Evolutionary conservation across 2,113 vertebrate species (phyloP).

Genomic region (Sander vitreus): DNA sequence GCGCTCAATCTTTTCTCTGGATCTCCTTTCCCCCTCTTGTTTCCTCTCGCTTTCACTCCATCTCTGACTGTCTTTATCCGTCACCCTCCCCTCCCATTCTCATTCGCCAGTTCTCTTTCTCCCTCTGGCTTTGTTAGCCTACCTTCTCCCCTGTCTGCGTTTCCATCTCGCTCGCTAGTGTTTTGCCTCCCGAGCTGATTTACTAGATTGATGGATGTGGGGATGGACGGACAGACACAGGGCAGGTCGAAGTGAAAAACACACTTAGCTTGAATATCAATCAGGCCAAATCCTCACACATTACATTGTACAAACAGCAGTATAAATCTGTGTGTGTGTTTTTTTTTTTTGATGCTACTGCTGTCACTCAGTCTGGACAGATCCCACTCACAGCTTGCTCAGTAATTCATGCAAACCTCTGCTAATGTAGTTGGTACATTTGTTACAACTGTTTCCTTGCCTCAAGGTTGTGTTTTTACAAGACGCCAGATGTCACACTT

Average conservation of each 20-base stretch:
- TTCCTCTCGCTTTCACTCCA: neutral
- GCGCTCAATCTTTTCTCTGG: slow-evolving; percentile 35
- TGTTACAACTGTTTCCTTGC: neutral
- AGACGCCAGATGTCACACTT: slow-evolving; percentile 32
- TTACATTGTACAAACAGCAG: slow-evolving; percentile 10
- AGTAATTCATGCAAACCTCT: slow-evolving; percentile 9
- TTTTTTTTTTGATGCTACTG: neutral
- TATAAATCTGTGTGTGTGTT: neutral
- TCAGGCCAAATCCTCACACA: slow-evolving; percentile 26
- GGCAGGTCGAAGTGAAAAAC: slow-evolving; percentile 58
- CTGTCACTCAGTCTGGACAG: slow-evolving; percentile 33
- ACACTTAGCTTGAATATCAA: slow-evolving; percentile 66
- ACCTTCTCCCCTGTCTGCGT: slow-evolving; percentile 7
- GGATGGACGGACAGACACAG: slow-evolving; percentile 48
- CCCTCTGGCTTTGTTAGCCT: slow-evolving; percentile 14
- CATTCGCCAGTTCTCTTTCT: neutral
- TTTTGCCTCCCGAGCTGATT: slow-evolving; percentile 52
- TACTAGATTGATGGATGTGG: slow-evolving; percentile 66
- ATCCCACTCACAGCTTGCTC: slow-evolving; percentile 25
- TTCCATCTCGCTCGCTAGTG: slow-evolving; percentile 15
- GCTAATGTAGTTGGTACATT: slow-evolving; percentile 13
- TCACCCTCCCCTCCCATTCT: neutral
- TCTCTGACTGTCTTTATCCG: slow-evolving; percentile 20
- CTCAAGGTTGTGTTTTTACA: slow-evolving; percentile 22
- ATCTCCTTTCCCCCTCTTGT: slow-evolving; percentile 27